A percentile compares a stretch with the other conserved stretches of the same genome.
phyloP scores from a whole-genome alignment of 2,888 invertebrate species.

The Phaedon cochleariae region DNA sequence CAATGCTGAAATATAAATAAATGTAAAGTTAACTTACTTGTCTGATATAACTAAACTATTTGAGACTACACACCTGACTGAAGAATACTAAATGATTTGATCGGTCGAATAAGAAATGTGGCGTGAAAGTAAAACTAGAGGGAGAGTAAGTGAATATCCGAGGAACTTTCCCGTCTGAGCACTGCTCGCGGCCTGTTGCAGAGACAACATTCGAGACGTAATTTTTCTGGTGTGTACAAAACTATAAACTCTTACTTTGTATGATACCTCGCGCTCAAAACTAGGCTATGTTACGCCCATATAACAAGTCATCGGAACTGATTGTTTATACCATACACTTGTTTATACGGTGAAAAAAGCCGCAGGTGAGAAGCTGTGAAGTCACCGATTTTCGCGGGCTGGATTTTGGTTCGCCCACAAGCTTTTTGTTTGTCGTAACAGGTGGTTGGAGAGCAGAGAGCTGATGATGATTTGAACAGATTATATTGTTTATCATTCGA shows the following conservation, averaged over 20 bases:
- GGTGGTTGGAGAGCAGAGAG: background rate
- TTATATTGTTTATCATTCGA: no score
- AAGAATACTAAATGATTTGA: constrained; percentile 29
- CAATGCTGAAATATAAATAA: no score
- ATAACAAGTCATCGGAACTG: background rate
- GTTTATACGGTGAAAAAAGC: no score
- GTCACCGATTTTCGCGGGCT: background rate
- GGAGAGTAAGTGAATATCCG: constrained; percentile 22
- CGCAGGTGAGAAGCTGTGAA: no score
- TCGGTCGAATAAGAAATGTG: constrained; percentile 33
- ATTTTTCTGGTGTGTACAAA: background rate
- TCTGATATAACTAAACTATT: background rate
- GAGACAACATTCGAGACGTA: constrained; percentile 1
- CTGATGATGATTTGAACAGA: no score
- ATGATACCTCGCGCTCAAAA: background rate
- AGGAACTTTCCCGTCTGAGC: constrained; percentile 37
- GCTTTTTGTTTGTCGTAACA: background rate
- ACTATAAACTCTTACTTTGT: background rate
- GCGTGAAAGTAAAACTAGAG: constrained; percentile 42
- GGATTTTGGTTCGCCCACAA: background rate
- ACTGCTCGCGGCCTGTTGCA: constrained; percentile 9
- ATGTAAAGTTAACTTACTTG: background rate
- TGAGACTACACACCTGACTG: constrained; percentile 24
- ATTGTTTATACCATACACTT: background rate
- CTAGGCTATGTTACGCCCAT: background rate